Evolutionary conservation across 2,797 vertebrate genomes (phyloP).

Genomic region (Notamacropus eugenii): DNA sequence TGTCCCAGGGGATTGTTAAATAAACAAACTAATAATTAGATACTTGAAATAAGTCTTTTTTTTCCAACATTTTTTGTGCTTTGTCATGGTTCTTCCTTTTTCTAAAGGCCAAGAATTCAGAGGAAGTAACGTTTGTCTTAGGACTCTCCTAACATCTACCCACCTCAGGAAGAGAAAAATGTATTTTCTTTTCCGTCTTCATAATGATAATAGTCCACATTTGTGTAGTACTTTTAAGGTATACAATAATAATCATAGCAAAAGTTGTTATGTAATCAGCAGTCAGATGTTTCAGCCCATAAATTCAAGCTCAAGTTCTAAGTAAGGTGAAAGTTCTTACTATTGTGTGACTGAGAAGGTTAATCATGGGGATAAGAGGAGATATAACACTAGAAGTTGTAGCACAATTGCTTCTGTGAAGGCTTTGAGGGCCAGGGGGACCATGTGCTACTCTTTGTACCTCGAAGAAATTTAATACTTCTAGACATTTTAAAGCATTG

Average conservation of each 20-base stretch:
- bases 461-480: background rate
- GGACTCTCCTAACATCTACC: background rate
- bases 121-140: background rate
- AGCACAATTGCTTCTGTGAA: background rate
- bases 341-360: background rate
- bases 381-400: background rate
- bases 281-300: slow-evolving; percentile 22
- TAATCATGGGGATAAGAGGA: background rate
- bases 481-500: background rate
- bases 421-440: background rate
- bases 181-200: background rate
- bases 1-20: slow-evolving; percentile 82
- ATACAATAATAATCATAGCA: slow-evolving; percentile 14
- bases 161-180: slow-evolving; percentile 12
- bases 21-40: slow-evolving; percentile 81
- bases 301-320: slow-evolving; percentile 17
- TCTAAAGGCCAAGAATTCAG: slow-evolving; percentile 74
- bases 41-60: slow-evolving; percentile 84
- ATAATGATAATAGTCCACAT: background rate
- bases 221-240: slow-evolving; percentile 8
- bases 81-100: slow-evolving; percentile 72
- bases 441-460: background rate
- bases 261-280: slow-evolving; percentile 7
- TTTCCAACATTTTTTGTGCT: slow-evolving; percentile 77
- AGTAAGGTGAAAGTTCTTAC: slow-evolving; percentile 37